phyloP scores from a whole-genome alignment of 30 jellyfish, hydroid and myxozoan genomes.

The Clytia hemisphaerica region DNA sequence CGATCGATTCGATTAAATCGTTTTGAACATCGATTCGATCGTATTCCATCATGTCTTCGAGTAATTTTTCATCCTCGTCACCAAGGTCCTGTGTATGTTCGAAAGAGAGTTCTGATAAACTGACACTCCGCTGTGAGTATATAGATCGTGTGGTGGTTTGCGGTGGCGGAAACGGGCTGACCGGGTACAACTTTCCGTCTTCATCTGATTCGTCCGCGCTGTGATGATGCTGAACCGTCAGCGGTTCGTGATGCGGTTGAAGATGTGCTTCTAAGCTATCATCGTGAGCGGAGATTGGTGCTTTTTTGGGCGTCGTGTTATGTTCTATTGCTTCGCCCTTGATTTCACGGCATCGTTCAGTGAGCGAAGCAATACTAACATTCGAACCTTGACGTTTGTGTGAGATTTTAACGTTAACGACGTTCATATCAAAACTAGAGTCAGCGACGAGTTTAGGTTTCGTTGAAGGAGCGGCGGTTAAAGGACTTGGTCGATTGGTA shows the following conservation, averaged over 20 bases:
- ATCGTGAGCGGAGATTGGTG: constrained; percentile 40
- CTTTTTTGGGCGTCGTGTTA: constrained; percentile 26
- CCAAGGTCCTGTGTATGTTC: constrained; percentile 46
- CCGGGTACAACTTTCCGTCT: constrained; percentile 54
- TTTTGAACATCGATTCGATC: constrained; percentile 12
- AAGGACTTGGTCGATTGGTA: too few species aligned
- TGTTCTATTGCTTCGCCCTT: constrained; percentile 92
- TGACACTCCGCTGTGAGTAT: constrained; percentile 76
- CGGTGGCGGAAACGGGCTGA: constrained; percentile 95
- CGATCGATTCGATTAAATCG: constrained; percentile 45
- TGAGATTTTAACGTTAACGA: constrained; percentile 23
- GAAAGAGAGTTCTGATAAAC: constrained; percentile 83
- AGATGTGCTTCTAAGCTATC: constrained; percentile 30
- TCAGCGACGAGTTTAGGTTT: too few species aligned
- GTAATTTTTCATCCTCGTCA: constrained; percentile 35
- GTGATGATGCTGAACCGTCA: not conserved
- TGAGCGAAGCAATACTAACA: constrained; percentile 35
- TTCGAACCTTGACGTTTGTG: constrained; percentile 42
- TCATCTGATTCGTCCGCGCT: constrained; percentile 40
- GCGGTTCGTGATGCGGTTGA: constrained; percentile 40
- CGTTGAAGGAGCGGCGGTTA: too few species aligned
- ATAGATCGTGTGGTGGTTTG: constrained; percentile 91
- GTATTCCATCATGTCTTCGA: constrained; percentile 6
- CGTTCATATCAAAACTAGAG: constrained; percentile 4
- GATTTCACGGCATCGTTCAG: constrained; percentile 76